A percentile compares a stretch with the other conserved stretches of the same genome.
Evolutionary conservation across 30 jellyfish, hydroid and myxozoan genomes (phyloP).

Genomic region (Turritopsis rubra): DNA sequence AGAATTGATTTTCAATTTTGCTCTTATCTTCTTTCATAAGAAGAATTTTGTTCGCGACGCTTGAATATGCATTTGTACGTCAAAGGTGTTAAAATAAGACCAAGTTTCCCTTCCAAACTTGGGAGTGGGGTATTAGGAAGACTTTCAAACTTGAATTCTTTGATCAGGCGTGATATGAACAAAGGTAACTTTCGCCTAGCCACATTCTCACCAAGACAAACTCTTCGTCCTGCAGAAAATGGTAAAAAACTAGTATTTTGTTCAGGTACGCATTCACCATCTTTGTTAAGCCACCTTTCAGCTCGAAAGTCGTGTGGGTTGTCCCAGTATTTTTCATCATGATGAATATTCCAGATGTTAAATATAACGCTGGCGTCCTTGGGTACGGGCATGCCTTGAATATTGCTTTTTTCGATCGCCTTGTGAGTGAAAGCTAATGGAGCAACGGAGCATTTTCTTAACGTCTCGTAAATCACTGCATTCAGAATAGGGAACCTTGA

Average conservation of each 20-base stretch:
- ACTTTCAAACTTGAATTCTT: slow-evolving; percentile 1
- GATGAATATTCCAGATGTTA: slow-evolving; percentile 62
- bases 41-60: neutral
- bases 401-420: slow-evolving; percentile 43
- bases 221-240: slow-evolving; percentile 77
- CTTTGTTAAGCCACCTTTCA: slow-evolving; percentile 62
- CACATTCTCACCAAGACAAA: slow-evolving; percentile 63
- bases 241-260: slow-evolving; percentile 52
- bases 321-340: slow-evolving; percentile 60
- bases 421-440: slow-evolving; percentile 80
- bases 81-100: slow-evolving; percentile 12
- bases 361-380: slow-evolving; percentile 50
- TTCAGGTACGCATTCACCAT: slow-evolving; percentile 35
- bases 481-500: slow-evolving; percentile 32
- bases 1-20: no score
- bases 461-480: slow-evolving; percentile 59
- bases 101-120: slow-evolving; percentile 20
- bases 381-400: slow-evolving; percentile 51
- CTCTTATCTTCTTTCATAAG: no score
- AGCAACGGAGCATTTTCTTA: slow-evolving; percentile 47
- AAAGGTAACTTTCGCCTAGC: slow-evolving; percentile 54
- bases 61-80: neutral
- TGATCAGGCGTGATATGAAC: slow-evolving; percentile 46
- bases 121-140: slow-evolving; percentile 12
- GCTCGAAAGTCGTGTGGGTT: slow-evolving; percentile 65